Conservation (phyloP, 1,140 invertebrate genomes). For the Drosophila malerkotliana region DNA sequence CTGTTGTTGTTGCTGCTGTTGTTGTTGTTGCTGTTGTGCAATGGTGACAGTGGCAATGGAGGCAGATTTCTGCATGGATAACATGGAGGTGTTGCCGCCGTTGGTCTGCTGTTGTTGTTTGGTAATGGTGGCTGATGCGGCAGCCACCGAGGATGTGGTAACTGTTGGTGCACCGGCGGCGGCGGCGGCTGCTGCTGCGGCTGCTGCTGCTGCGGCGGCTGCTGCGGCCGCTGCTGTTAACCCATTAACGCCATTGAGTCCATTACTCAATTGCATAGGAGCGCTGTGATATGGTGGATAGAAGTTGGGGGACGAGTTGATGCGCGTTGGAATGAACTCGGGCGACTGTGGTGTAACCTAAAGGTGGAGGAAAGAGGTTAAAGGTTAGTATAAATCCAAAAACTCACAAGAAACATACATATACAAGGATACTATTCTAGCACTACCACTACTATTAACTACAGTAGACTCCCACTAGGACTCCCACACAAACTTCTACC, state of each 20-base stretch:
- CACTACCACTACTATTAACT: too few relatives aligned
- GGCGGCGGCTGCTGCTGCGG: constrained; percentile 44
- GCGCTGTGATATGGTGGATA: constrained; percentile 79
- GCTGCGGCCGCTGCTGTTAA: constrained; percentile 65
- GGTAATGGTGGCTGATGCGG: constrained; percentile 57
- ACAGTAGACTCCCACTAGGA: not conserved
- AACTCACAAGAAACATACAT: not conserved
- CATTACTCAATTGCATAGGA: constrained; percentile 69
- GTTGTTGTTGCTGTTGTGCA: constrained; percentile 69
- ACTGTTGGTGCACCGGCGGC: constrained; percentile 1
- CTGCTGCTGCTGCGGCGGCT: constrained; percentile 60
- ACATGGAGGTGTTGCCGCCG: constrained; percentile 62
- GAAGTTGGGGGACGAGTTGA: constrained; percentile 81
- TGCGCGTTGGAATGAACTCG: constrained; percentile 84
- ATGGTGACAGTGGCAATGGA: constrained; percentile 63
- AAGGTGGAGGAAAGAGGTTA: not conserved
- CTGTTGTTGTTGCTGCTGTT: constrained; percentile 54
- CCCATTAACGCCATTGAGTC: constrained; percentile 77
- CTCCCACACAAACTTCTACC: constrained; percentile 22
- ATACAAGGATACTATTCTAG: not conserved
- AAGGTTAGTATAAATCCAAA: not conserved
- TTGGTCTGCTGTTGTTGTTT: constrained; percentile 52
- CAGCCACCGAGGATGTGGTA: constrained; percentile 42
- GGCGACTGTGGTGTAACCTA: constrained; percentile 84
- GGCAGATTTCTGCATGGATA: constrained; percentile 71